These are phyloP conservation scores for human DNA, from an alignment of 2,113 vertebrate species.

Conservation along the genomic window DNA sequence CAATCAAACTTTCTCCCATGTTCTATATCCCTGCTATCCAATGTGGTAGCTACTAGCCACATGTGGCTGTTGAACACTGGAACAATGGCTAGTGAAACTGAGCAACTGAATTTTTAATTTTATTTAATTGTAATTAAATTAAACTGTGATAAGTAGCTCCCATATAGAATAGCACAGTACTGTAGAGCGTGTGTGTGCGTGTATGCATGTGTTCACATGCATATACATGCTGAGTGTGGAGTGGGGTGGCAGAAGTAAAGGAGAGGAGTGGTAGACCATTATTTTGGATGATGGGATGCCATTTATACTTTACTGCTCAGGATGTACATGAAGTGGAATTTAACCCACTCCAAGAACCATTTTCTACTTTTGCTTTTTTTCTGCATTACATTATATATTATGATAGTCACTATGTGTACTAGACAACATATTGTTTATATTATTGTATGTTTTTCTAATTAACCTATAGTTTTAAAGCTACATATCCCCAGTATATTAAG, in stretches of 20 bases:
- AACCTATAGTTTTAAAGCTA: not conserved
- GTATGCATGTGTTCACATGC: not conserved
- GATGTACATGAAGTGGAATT: not conserved
- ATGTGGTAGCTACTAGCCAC: not conserved
- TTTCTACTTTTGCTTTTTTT: not conserved
- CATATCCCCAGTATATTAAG: not conserved
- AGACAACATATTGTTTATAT: not conserved
- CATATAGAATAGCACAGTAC: not conserved
- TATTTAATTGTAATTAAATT: not conserved
- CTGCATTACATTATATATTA: not conserved
- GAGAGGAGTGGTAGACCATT: not conserved
- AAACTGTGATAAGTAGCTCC: not conserved
- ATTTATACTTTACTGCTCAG: not conserved
- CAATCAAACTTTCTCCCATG: not conserved
- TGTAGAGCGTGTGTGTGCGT: not conserved
- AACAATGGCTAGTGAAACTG: not conserved
- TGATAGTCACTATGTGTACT: not conserved
- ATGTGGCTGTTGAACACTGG: not conserved
- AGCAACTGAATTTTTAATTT: not conserved
- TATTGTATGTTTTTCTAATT: not conserved
- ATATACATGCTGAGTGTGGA: not conserved
- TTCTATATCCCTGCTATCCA: not conserved
- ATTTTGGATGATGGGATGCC: not conserved
- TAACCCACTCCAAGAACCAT: not conserved
- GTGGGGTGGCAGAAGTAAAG: not conserved